A percentile compares a stretch with the other conserved stretches of the same genome.
phyloP scores from a whole-genome alignment of 2,113 vertebrate genomes.

The Elephas maximus region DNA sequence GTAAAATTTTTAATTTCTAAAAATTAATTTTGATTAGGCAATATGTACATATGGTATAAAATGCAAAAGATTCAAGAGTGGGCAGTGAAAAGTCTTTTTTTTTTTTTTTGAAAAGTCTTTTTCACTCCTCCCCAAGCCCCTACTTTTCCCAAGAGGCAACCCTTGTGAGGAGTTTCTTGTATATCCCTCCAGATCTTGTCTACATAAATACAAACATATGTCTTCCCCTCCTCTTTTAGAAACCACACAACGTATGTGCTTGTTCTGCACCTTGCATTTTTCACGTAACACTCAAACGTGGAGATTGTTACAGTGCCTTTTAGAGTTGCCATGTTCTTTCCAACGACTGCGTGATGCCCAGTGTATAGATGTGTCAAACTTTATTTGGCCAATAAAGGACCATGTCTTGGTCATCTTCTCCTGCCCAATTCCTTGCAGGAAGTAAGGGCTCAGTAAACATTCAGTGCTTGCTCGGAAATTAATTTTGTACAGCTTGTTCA shows the following conservation, averaged over 20 bases:
- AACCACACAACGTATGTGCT: neutral
- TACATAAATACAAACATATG: neutral
- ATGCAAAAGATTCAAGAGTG: neutral
- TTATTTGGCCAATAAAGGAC: neutral
- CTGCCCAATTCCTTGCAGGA: neutral
- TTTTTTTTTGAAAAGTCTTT: neutral
- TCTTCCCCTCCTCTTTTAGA: neutral
- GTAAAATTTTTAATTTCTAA: constrained; percentile 7
- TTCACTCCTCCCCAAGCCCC: neutral
- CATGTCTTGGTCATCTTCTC: neutral
- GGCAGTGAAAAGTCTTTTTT: neutral
- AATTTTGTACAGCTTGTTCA: constrained; percentile 14
- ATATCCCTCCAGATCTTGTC: neutral
- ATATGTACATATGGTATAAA: neutral
- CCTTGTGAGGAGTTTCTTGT: neutral
- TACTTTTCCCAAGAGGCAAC: neutral
- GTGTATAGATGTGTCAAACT: too few species aligned
- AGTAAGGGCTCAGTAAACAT: neutral
- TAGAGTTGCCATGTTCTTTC: neutral
- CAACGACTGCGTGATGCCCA: neutral
- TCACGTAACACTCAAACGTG: neutral
- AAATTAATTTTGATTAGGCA: neutral
- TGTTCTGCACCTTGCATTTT: neutral
- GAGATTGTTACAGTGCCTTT: neutral
- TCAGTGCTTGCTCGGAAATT: neutral